These are phyloP conservation scores for Caracal caracal DNA, from an alignment of 2,113 vertebrate genomes.

Conservation along the genomic window DNA sequence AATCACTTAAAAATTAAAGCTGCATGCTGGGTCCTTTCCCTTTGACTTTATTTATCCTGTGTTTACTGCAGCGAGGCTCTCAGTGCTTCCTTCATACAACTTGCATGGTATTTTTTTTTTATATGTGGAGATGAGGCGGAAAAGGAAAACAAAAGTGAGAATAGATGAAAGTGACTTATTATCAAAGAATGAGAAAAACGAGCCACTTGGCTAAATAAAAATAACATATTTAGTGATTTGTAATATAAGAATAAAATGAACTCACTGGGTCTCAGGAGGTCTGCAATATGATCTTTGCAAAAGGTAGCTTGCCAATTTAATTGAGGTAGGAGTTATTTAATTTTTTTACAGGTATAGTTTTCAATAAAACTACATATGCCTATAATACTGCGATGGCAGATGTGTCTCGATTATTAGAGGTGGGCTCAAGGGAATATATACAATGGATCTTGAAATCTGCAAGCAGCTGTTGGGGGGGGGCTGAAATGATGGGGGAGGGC, in stretches of 20 bases:
- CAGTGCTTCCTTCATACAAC: not conserved
- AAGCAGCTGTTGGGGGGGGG: conserved; percentile 87
- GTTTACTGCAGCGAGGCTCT: not conserved
- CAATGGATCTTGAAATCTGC: conserved; percentile 85
- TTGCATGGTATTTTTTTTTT: not conserved
- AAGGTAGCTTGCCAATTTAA: conserved; percentile 85
- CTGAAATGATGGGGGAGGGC: conserved; percentile 76
- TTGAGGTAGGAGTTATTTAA: conserved; percentile 86
- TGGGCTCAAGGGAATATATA: conserved; percentile 88
- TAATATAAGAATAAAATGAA: conserved; percentile 82
- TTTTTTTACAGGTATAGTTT: conserved; percentile 87
- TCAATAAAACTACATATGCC: conserved; percentile 87
- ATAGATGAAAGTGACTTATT: conserved; percentile 58
- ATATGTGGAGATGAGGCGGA: not conserved
- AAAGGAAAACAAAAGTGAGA: conserved; percentile 60
- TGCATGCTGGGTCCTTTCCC: not conserved
- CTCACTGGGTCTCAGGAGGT: conserved; percentile 76
- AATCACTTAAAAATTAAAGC: not conserved
- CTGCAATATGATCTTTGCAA: conserved; percentile 82
- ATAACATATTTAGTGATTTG: conserved; percentile 76
- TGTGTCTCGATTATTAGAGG: conserved; percentile 90
- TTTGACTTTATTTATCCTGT: not conserved
- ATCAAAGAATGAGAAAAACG: conserved; percentile 65
- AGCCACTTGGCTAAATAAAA: conserved; percentile 81
- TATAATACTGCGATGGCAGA: conserved; percentile 88